A percentile compares a stretch with the other conserved stretches of the same genome.
Conservation (phyloP, 1,140 invertebrate genomes). For the Brachionus plicatilis region DNA sequence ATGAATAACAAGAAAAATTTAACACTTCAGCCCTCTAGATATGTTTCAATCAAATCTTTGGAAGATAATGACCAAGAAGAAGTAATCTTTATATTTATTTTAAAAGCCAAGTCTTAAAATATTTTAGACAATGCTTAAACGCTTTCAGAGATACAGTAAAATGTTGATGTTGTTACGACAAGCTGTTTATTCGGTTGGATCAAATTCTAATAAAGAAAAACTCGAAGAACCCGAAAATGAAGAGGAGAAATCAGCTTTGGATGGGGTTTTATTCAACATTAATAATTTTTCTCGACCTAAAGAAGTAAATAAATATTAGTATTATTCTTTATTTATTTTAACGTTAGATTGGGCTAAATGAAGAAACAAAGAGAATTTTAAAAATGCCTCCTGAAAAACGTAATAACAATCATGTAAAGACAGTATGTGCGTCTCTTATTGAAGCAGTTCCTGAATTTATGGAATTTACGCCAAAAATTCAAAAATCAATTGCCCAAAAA, state of each 20-base stretch:
- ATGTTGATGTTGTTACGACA: neutral
- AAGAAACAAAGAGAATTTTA: constrained; percentile 49
- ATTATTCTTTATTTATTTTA: neutral
- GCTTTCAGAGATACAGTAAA: neutral
- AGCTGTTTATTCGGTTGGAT: neutral
- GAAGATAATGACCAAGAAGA: neutral
- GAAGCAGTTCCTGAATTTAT: constrained; percentile 49
- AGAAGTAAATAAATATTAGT: neutral
- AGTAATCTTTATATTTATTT: neutral
- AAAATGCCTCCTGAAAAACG: constrained; percentile 45
- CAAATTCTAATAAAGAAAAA: neutral
- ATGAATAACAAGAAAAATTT: neutral
- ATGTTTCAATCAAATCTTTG: neutral
- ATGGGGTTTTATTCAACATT: neutral
- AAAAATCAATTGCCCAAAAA: constrained; percentile 52
- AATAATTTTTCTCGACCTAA: constrained; percentile 17
- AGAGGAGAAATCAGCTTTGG: neutral
- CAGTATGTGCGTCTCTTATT: constrained; percentile 48
- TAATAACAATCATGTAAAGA: constrained; percentile 51
- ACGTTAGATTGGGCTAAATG: constrained; percentile 50
- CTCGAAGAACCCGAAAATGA: neutral
- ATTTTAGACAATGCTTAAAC: neutral
- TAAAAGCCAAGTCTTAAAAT: neutral
- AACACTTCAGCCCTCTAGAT: neutral
- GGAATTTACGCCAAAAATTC: constrained; percentile 54